phyloP scores from a whole-genome alignment of 2,888 invertebrate genomes.

The Heliconius erato region DNA sequence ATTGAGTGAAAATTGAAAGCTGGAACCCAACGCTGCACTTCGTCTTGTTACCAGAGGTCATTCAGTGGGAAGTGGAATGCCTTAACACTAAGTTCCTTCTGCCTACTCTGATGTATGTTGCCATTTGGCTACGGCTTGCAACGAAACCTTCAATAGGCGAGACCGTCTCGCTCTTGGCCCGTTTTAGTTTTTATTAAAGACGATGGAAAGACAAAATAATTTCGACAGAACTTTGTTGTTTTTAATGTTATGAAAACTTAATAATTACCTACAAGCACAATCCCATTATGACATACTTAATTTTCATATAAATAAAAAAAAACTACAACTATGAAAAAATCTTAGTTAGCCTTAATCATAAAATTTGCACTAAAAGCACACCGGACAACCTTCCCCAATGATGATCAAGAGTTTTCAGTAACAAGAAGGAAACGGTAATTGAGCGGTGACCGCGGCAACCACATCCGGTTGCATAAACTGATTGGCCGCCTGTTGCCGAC shows the following conservation, averaged over 20 bases:
- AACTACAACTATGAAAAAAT: background rate
- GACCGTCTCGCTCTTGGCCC: no score
- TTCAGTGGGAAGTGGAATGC: background rate
- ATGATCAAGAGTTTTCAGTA: background rate
- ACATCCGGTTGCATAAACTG: background rate
- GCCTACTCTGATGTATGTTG: background rate
- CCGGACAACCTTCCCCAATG: background rate
- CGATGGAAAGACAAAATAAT: background rate
- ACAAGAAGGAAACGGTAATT: background rate
- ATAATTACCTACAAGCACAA: no score
- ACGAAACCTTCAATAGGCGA: no score
- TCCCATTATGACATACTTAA: background rate
- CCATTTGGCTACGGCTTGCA: no score
- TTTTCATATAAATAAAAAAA: background rate
- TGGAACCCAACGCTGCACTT: no score
- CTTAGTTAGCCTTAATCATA: background rate
- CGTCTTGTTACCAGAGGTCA: no score
- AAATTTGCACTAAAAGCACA: background rate
- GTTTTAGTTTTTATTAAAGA: background rate
- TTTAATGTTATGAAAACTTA: no score
- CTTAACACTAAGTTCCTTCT: background rate
- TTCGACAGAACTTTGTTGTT: background rate
- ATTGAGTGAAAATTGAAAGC: no score
- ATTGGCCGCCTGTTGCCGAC: slow-evolving; percentile 15
- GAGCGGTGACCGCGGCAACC: background rate